Conservation (phyloP, 1,140 invertebrate species). For the Schlechtendalia chinensis region DNA sequence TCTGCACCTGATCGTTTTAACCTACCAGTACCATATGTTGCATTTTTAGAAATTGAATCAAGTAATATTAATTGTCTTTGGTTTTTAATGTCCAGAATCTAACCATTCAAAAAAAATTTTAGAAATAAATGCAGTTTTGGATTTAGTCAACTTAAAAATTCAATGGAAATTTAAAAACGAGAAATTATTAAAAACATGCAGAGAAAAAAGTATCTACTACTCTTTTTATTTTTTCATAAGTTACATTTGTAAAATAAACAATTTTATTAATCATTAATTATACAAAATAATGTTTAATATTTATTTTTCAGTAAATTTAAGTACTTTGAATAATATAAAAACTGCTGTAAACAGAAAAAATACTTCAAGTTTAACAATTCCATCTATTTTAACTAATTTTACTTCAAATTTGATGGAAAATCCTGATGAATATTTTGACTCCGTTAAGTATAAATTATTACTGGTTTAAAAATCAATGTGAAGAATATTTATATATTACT, state of each 20-base stretch:
- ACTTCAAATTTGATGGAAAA: conserved; percentile 5
- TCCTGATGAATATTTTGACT: conserved; percentile 44
- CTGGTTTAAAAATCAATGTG: no score
- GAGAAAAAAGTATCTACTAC: conserved; percentile 12
- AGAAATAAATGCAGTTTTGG: conserved; percentile 22
- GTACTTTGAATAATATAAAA: conserved; percentile 1
- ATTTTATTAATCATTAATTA: background rate
- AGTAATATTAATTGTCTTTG: background rate
- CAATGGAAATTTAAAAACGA: conserved; percentile 21
- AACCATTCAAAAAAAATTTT: background rate
- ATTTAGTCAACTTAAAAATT: conserved; percentile 11
- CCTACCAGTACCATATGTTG: conserved; percentile 9
- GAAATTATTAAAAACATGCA: background rate
- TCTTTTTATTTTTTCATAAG: background rate
- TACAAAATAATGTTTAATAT: background rate
- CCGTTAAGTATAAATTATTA: background rate
- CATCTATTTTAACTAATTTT: background rate
- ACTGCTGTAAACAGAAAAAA: background rate
- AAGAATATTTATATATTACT: background rate
- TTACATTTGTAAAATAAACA: background rate
- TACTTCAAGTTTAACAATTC: background rate
- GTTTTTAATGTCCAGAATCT: background rate
- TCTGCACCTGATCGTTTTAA: conserved; percentile 21
- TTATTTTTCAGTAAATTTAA: conserved; percentile 3
- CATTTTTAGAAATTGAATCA: background rate